phyloP scores from a whole-genome alignment of 2,797 vertebrate genomes.

The Pseudopleuronectes americanus region DNA sequence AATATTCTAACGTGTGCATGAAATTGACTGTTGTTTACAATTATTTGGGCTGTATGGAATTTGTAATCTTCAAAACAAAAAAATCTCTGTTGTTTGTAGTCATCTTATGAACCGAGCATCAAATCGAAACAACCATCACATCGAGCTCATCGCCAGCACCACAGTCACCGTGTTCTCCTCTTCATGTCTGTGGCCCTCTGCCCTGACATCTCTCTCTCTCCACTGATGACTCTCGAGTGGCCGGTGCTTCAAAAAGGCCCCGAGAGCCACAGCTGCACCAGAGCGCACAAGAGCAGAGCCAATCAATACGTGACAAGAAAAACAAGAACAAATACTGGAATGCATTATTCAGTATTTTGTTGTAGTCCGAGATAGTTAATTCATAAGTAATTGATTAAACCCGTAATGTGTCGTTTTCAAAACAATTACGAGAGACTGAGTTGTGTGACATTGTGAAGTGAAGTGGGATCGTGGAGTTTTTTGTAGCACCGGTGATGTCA shows the following conservation, averaged over 20 bases:
- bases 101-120: not conserved
- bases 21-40: too few relatives aligned
- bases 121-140: not conserved
- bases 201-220: not conserved
- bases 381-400: not conserved
- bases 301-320: not conserved
- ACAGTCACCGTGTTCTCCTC: not conserved
- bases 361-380: not conserved
- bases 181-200: conserved; percentile 8
- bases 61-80: not conserved
- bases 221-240: not conserved
- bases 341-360: not conserved
- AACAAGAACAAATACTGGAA: not conserved
- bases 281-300: not conserved
- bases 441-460: too few relatives aligned
- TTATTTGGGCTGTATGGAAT: not conserved
- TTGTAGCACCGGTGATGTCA: too few relatives aligned
- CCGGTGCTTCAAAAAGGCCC: conserved; percentile 2
- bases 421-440: too few relatives aligned
- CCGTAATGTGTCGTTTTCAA: too few relatives aligned
- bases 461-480: too few relatives aligned
- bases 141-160: not conserved
- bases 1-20: too few relatives aligned
- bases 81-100: not conserved
- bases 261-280: not conserved